Percentiles rank a stretch among this genome's conserved stretches.
Conservation (phyloP, 2,888 invertebrate species). For the Lutraria lutraria region DNA sequence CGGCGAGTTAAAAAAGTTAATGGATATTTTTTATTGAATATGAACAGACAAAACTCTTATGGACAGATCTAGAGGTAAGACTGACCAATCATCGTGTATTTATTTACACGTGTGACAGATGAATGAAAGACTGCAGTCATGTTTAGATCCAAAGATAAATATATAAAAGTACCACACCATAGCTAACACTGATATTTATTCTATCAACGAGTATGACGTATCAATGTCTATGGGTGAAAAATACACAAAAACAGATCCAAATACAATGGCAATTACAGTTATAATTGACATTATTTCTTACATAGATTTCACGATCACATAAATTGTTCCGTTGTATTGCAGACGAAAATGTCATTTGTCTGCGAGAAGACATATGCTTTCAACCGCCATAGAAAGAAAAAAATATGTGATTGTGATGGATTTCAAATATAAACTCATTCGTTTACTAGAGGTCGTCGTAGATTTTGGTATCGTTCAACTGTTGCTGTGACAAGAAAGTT, state of each 20-base stretch:
- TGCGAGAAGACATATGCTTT: constrained; percentile 23
- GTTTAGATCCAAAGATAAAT: too few species aligned
- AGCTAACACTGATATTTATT: neutral
- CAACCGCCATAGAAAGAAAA: constrained; percentile 6
- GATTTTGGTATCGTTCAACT: constrained; percentile 22
- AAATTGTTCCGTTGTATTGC: neutral
- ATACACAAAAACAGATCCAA: neutral
- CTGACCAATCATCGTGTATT: too few species aligned
- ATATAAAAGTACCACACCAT: too few species aligned
- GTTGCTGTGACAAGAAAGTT: constrained; percentile 14
- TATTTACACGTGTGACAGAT: too few species aligned
- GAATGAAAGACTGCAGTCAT: too few species aligned
- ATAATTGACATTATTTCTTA: neutral
- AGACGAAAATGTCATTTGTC: constrained; percentile 22
- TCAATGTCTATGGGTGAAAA: neutral
- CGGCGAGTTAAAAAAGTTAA: too few species aligned
- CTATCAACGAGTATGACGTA: neutral
- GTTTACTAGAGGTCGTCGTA: constrained; percentile 21
- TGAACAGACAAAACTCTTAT: too few species aligned
- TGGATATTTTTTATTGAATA: too few species aligned
- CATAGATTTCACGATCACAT: constrained; percentile 5
- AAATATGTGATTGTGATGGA: constrained; percentile 10
- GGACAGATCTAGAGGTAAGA: too few species aligned
- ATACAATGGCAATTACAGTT: neutral
- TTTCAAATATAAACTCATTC: constrained; percentile 14